A percentile compares a stretch with the other conserved stretches of the same genome.
These are phyloP conservation scores for Loriculus beryllinus DNA, from an alignment of 2,797 vertebrate species.

Conservation along the genomic window DNA sequence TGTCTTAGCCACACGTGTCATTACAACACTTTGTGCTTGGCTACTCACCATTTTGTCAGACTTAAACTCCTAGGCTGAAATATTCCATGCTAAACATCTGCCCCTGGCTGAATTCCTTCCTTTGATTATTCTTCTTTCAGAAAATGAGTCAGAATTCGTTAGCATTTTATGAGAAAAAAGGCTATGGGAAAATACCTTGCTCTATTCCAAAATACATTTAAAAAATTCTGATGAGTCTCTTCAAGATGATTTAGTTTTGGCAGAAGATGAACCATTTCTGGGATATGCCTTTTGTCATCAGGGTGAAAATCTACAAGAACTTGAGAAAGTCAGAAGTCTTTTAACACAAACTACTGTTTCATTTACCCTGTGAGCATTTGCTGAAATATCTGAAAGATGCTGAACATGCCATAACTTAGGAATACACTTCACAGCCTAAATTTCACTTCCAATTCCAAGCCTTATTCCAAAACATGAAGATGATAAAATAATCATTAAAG, in stretches of 20 bases:
- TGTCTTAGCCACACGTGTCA: not conserved
- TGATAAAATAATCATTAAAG: not conserved
- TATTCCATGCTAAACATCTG: slow-evolving; percentile 35
- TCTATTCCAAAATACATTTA: not conserved
- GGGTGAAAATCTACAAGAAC: not conserved
- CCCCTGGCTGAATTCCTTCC: slow-evolving; percentile 49
- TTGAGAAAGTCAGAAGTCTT: not conserved
- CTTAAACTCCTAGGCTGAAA: slow-evolving; percentile 1
- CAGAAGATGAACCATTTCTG: slow-evolving; percentile 2
- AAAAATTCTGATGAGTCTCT: not conserved
- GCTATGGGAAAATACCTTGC: slow-evolving; percentile 46
- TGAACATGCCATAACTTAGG: not conserved
- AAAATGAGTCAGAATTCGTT: slow-evolving; percentile 56
- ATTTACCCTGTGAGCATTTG: not conserved
- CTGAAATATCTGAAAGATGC: not conserved
- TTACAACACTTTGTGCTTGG: slow-evolving; percentile 16
- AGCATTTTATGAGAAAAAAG: slow-evolving; percentile 36
- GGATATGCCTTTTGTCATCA: not conserved
- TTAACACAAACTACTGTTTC: not conserved
- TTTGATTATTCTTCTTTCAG: slow-evolving; percentile 26
- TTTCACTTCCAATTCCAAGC: not conserved
- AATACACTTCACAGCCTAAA: not conserved
- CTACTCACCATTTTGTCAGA: not conserved
- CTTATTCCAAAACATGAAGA: not conserved
- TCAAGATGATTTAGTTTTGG: not conserved